Conservation (phyloP, 2,888 invertebrate species). For the Holacanthella duospinosa region DNA sequence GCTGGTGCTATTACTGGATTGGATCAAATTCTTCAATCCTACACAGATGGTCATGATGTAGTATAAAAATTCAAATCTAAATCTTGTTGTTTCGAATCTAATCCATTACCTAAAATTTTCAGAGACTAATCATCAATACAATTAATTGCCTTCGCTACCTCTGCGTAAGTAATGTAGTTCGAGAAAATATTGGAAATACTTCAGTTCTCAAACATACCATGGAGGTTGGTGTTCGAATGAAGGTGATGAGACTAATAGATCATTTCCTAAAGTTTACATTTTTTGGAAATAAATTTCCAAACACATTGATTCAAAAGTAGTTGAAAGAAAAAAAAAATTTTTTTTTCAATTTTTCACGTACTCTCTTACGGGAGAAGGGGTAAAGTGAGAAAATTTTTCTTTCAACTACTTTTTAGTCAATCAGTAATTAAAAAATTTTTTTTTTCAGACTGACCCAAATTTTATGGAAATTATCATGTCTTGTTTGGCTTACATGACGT, state of each 20-base stretch:
- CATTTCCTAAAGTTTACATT: no score
- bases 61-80: background rate
- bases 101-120: background rate
- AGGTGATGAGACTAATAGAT: background rate
- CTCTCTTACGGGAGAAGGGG: no score
- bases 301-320: no score
- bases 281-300: no score
- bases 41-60: background rate
- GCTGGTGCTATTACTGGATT: conserved; percentile 12
- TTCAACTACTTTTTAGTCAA: no score
- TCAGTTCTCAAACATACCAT: conserved; percentile 7
- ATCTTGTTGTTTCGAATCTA: background rate
- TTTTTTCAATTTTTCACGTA: no score
- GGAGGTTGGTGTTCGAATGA: background rate
- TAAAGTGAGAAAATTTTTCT: no score
- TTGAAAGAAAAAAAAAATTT: no score
- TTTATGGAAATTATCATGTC: conserved; percentile 24
- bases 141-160: conserved; percentile 23
- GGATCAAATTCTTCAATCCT: background rate
- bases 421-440: no score
- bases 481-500: conserved; percentile 28
- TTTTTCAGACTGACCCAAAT: conserved; percentile 18
- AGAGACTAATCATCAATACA: conserved; percentile 23
- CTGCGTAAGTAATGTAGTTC: conserved; percentile 11
- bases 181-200: conserved; percentile 7